Conservation (phyloP, 2,797 vertebrate species). For the Glossophaga mutica region DNA sequence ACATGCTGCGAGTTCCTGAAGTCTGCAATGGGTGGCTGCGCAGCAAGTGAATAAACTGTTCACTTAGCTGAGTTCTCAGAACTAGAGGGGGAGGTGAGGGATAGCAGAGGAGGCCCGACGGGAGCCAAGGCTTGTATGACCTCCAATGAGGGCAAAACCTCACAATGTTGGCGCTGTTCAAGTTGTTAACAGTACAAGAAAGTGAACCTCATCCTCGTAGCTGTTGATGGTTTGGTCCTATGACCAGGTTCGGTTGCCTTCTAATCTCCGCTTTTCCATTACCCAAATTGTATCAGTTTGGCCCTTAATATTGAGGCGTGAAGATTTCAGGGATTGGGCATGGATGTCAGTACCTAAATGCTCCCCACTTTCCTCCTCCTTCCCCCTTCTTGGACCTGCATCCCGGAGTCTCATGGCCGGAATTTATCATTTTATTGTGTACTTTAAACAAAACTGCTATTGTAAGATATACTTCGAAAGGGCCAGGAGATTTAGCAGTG, state of each 20-base stretch:
- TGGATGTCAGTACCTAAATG: neutral
- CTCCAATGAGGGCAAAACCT: neutral
- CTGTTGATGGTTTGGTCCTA: neutral
- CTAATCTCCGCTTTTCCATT: neutral
- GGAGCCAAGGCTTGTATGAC: neutral
- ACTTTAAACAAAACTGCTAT: neutral
- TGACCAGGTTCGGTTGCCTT: neutral
- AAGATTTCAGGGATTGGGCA: neutral
- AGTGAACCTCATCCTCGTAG: no score
- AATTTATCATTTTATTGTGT: neutral
- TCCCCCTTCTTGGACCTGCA: neutral
- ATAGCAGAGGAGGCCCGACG: fast-evolving
- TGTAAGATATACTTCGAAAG: neutral
- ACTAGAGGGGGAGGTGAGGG: neutral
- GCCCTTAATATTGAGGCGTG: neutral
- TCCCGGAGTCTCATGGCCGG: neutral
- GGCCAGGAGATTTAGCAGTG: neutral
- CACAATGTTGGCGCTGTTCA: neutral
- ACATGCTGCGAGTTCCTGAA: neutral
- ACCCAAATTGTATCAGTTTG: neutral
- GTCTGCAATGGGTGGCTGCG: neutral
- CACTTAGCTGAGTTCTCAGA: neutral
- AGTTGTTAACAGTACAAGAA: neutral
- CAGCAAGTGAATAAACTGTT: fast-evolving
- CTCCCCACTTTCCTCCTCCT: neutral